Percentiles rank a stretch among this genome's conserved stretches.
Conservation (phyloP, 2,113 vertebrate species). For the Calidris pugnax region DNA sequence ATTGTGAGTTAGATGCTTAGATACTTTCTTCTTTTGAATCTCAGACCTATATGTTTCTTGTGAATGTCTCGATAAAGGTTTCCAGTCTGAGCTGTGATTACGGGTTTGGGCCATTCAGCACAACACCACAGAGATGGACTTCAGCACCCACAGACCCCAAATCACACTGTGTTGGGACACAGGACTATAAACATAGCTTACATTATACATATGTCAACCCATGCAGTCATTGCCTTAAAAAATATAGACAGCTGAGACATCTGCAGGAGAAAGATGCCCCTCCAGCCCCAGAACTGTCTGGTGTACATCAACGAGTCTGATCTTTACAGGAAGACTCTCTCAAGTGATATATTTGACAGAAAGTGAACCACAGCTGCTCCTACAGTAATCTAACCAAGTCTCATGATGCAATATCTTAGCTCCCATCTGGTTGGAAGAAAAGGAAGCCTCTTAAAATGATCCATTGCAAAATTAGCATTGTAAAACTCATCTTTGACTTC, state of each 20-base stretch:
- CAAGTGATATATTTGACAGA: neutral
- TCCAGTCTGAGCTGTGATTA: neutral
- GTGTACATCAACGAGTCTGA: accelerated
- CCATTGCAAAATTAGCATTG: neutral
- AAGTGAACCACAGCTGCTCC: neutral
- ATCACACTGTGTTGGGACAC: neutral
- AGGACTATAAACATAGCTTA: neutral
- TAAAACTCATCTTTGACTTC: neutral
- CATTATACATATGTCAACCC: neutral
- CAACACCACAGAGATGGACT: neutral
- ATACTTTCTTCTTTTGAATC: neutral
- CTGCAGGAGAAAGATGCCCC: neutral
- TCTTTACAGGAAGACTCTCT: neutral
- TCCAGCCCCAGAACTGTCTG: neutral
- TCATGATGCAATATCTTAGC: neutral
- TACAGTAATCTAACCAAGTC: neutral
- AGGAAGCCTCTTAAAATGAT: neutral
- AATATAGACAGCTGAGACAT: neutral
- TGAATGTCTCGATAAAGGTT: neutral
- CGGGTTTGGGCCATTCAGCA: neutral
- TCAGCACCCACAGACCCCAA: neutral
- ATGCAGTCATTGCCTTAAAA: neutral
- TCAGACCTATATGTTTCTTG: neutral
- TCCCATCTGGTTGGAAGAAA: neutral
- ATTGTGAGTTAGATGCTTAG: neutral